Conservation (phyloP, 2,113 vertebrate genomes). For the Osmerus eperlanus region DNA sequence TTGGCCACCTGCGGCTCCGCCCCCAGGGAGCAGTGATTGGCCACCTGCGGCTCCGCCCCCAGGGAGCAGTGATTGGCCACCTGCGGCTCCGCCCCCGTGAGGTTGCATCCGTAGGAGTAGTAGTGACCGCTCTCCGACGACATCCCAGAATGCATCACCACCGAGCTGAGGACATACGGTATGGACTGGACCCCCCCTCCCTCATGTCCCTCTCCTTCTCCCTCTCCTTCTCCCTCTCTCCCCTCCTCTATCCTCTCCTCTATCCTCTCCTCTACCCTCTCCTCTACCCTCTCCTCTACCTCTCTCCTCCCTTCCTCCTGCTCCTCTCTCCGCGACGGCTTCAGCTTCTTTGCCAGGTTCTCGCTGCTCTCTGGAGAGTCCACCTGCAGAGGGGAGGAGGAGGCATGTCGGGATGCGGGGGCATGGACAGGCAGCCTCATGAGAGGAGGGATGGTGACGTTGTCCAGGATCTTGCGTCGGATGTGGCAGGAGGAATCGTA, state of each 20-base stretch:
- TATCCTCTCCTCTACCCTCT: constrained; percentile 24
- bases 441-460: constrained; percentile 84
- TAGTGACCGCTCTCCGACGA: constrained; percentile 98
- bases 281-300: neutral
- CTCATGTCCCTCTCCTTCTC: neutral
- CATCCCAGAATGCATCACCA: constrained; percentile 96
- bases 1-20: constrained; percentile 57
- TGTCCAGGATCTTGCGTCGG: constrained; percentile 93
- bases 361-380: constrained; percentile 84
- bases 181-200: constrained; percentile 61
- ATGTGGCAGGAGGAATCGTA: constrained; percentile 94
- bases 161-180: constrained; percentile 88
- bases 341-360: constrained; percentile 94
- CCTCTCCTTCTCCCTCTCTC: neutral
- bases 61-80: constrained; percentile 50
- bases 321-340: constrained; percentile 86
- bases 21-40: constrained; percentile 56
- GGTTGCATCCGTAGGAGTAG: constrained; percentile 90
- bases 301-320: constrained; percentile 48
- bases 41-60: constrained; percentile 61
- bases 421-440: constrained; percentile 84
- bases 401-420: constrained; percentile 48
- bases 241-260: constrained; percentile 14
- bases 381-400: constrained; percentile 65
- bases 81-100: constrained; percentile 71